phyloP scores from a whole-genome alignment of 2,113 vertebrate species.

The Oncorhynchus tshawytscha region DNA sequence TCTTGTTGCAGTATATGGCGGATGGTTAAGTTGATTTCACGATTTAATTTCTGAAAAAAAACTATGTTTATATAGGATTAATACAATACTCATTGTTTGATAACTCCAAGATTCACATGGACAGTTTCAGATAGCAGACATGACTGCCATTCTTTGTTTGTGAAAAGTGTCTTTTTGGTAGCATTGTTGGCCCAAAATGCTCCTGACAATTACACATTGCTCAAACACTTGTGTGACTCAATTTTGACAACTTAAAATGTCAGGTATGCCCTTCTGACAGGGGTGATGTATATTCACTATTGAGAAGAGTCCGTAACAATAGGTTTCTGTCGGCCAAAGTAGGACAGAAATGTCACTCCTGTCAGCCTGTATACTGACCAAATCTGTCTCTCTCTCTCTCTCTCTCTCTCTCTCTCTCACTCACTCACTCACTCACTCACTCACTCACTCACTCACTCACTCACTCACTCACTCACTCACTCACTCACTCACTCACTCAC shows the following conservation, averaged over 20 bases:
- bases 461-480: too few species aligned
- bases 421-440: too few species aligned
- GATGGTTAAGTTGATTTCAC: neutral
- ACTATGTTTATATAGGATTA: neutral
- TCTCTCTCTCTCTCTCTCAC: too few species aligned
- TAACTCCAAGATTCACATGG: neutral
- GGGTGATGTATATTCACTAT: conserved; percentile 65
- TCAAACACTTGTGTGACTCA: conserved; percentile 31
- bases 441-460: too few species aligned
- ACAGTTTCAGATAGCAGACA: neutral
- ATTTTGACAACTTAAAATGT: conserved; percentile 69
- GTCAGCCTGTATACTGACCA: conserved; percentile 68
- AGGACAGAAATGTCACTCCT: conserved; percentile 77
- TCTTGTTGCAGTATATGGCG: neutral
- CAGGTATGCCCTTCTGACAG: conserved; percentile 59
- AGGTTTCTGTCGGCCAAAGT: conserved; percentile 72
- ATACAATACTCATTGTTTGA: neutral
- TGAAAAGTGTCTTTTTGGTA: conserved; percentile 5
- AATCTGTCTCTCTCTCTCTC: conserved; percentile 54
- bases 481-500: too few species aligned
- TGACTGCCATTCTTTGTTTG: conserved; percentile 3
- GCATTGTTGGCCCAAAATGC: neutral
- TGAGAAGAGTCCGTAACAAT: conserved; percentile 69
- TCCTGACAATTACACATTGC: conserved; percentile 34
- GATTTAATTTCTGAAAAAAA: neutral